These are phyloP conservation scores for Naja naja DNA, from an alignment of 2,113 vertebrate genomes.

Conservation along the genomic window DNA sequence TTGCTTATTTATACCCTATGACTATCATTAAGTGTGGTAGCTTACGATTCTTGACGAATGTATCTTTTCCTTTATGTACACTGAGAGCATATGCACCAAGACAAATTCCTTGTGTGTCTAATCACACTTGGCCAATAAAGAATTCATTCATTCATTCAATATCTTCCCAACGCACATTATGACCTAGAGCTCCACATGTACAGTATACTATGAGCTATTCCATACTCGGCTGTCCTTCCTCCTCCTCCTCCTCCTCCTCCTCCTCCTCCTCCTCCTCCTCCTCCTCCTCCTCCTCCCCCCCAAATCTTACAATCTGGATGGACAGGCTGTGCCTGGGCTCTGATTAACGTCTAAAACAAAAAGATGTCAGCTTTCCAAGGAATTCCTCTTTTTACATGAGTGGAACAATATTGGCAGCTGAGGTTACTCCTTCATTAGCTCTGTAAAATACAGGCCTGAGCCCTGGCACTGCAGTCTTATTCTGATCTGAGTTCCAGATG, in stretches of 20 bases:
- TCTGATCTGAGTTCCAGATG: background rate
- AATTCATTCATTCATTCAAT: no score
- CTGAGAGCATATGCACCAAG: no score
- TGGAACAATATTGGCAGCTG: background rate
- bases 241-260: background rate
- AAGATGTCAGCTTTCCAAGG: background rate
- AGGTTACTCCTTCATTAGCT: background rate
- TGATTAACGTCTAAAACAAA: background rate
- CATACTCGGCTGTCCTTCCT: background rate
- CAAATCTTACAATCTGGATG: background rate
- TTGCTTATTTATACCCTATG: no score
- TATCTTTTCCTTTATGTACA: no score
- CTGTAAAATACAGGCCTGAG: background rate
- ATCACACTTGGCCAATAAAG: no score
- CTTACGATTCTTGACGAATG: no score
- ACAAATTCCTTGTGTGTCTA: no score
- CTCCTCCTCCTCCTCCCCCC: no score
- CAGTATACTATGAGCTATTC: background rate
- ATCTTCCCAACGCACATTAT: background rate
- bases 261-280: background rate
- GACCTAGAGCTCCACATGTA: background rate
- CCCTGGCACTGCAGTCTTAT: background rate
- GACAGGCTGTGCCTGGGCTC: background rate
- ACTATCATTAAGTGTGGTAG: no score
- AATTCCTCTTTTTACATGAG: background rate